Conservation (phyloP, 2,888 invertebrate species). For the Callyntrura guangdongensis region DNA sequence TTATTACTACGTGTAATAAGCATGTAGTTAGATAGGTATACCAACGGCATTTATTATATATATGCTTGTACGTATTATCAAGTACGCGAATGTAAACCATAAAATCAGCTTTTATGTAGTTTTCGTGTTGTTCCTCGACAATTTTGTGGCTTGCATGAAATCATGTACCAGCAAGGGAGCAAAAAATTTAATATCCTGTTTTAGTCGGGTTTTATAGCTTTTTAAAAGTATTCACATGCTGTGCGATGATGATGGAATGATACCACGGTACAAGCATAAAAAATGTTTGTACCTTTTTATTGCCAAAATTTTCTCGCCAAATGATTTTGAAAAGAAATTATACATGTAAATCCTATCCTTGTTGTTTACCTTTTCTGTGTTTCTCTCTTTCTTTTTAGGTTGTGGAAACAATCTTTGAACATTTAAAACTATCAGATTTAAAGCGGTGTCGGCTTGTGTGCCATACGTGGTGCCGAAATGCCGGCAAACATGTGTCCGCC, state of each 20-base stretch:
- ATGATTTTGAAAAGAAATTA: neutral
- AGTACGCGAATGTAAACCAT: conserved; percentile 54
- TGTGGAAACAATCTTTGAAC: conserved; percentile 74
- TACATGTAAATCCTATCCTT: neutral
- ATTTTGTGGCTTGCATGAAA: conserved; percentile 31
- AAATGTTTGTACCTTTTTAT: conserved; percentile 2
- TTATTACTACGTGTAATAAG: neutral
- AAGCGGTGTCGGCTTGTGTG: conserved; percentile 75
- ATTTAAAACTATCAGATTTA: conserved; percentile 70
- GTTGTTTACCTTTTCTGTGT: neutral
- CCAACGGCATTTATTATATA: too few species aligned
- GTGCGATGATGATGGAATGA: conserved; percentile 44
- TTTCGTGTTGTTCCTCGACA: conserved; percentile 46
- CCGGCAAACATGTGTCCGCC: conserved; percentile 33
- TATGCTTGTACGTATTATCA: neutral
- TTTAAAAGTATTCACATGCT: conserved; percentile 44
- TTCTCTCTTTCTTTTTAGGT: conserved; percentile 63
- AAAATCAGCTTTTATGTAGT: conserved; percentile 57
- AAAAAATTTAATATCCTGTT: conserved; percentile 29
- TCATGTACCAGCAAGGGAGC: conserved; percentile 5
- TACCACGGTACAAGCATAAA: neutral
- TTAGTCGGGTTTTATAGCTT: conserved; percentile 38
- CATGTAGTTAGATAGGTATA: neutral
- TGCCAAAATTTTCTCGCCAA: neutral
- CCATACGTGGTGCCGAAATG: conserved; percentile 72